These are phyloP conservation scores for Orientallactaga sibirica DNA, from an alignment of 2,797 vertebrate species.

Conservation along the genomic window DNA sequence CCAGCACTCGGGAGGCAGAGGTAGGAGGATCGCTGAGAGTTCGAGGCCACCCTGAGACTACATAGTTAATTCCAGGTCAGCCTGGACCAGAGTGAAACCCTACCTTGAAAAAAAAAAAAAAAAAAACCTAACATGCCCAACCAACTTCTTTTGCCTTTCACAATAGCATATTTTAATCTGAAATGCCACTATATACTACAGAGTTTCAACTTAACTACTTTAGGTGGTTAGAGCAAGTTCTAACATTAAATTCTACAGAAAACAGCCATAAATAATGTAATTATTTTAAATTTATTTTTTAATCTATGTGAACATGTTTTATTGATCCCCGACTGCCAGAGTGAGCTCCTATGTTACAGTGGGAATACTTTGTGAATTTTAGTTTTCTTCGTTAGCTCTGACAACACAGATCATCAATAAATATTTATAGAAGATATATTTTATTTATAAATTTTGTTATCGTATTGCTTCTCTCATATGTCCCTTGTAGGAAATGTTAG, in stretches of 20 bases:
- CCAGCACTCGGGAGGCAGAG: too few species aligned
- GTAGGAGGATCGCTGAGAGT: too few species aligned
- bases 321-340: not conserved
- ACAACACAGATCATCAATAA: not conserved
- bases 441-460: not conserved
- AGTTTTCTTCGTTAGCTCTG: not conserved
- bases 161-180: constrained; percentile 21
- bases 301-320: not conserved
- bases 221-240: not conserved
- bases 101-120: too few species aligned
- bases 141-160: not conserved
- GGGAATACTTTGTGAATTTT: not conserved
- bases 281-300: not conserved
- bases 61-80: too few species aligned
- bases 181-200: not conserved
- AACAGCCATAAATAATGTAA: not conserved
- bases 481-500: not conserved
- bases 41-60: too few species aligned
- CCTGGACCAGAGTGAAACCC: too few species aligned
- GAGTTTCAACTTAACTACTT: not conserved
- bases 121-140: not conserved
- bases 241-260: constrained; percentile 35
- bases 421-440: not conserved
- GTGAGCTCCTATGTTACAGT: not conserved
- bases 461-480: not conserved